phyloP scores from a whole-genome alignment of 2,888 invertebrate genomes.

The Erebia ligea region DNA sequence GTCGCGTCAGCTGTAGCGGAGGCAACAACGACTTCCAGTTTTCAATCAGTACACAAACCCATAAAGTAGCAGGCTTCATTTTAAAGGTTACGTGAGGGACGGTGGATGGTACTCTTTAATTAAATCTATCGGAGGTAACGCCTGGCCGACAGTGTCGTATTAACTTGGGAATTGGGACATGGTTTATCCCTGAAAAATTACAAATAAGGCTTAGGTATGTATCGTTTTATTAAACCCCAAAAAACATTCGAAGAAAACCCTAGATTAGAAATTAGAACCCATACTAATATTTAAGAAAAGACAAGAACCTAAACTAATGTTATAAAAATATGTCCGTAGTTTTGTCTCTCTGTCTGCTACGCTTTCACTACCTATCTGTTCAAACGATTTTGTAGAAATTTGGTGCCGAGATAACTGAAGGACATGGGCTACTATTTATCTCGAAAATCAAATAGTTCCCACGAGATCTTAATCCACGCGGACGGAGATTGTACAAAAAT shows the following conservation, averaged over 20 bases:
- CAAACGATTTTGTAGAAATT: too few relatives aligned
- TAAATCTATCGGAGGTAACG: slow-evolving; percentile 28
- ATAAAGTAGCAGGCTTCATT: slow-evolving; percentile 42
- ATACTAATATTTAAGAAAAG: too few relatives aligned
- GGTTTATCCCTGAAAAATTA: not conserved
- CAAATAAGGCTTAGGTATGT: not conserved
- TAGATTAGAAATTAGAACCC: too few relatives aligned
- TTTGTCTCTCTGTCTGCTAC: too few relatives aligned
- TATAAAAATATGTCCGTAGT: too few relatives aligned
- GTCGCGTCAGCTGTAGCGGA: slow-evolving; percentile 1
- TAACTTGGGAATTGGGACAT: slow-evolving; percentile 1
- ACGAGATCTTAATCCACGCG: too few relatives aligned
- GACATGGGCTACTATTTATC: not conserved
- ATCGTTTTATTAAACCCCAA: too few relatives aligned
- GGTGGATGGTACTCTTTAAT: slow-evolving; percentile 42
- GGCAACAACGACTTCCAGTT: slow-evolving; percentile 39
- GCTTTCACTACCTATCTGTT: too few relatives aligned
- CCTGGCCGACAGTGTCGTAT: slow-evolving; percentile 4
- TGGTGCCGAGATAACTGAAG: not conserved
- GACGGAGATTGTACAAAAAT: too few relatives aligned
- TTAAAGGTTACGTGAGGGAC: slow-evolving; percentile 50
- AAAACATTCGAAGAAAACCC: too few relatives aligned
- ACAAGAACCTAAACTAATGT: too few relatives aligned
- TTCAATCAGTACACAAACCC: slow-evolving; percentile 48
- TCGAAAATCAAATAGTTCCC: not conserved